Evolutionary conservation across 2,888 invertebrate genomes (phyloP).

Genomic region (Exocentrus adspersus): DNA sequence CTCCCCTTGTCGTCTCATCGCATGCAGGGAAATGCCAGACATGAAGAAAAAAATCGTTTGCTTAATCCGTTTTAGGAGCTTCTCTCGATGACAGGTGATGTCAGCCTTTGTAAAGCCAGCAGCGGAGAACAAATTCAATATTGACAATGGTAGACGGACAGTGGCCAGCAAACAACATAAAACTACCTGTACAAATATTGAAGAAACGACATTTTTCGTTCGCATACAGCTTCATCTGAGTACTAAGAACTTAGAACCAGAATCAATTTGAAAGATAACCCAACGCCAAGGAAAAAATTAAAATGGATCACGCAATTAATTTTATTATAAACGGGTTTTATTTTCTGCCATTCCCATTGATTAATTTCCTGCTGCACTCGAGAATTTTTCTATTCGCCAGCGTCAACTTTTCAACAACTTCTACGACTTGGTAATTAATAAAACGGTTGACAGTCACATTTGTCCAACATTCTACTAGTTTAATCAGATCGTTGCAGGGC

Average conservation of each 20-base stretch:
- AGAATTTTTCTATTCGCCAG: conserved; percentile 20
- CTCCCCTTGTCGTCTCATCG: not conserved
- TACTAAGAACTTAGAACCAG: no score
- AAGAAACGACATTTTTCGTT: conserved; percentile 39
- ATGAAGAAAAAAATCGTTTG: conserved; percentile 32
- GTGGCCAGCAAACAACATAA: conserved; percentile 53
- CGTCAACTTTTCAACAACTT: conserved; percentile 33
- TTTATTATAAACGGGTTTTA: no score
- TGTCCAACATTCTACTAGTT: conserved; percentile 37
- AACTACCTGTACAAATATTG: conserved; percentile 50
- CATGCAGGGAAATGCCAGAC: not conserved
- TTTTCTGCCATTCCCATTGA: not conserved
- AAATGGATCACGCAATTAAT: no score
- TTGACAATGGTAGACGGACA: conserved; percentile 51
- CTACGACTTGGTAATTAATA: conserved; percentile 37
- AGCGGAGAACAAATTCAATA: conserved; percentile 53
- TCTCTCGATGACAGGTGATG: conserved; percentile 47
- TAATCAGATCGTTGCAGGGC: conserved; percentile 28
- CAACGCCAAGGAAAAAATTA: no score
- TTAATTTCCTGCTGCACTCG: not conserved
- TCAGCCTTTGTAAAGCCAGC: conserved; percentile 47
- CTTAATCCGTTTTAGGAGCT: conserved; percentile 39
- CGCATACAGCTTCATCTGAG: conserved; percentile 13
- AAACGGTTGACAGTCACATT: conserved; percentile 38
- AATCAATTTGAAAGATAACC: no score